Base-by-base conservation (phyloP, 2,888 invertebrate genomes). In the Caradrina clavipalpis region DNA sequence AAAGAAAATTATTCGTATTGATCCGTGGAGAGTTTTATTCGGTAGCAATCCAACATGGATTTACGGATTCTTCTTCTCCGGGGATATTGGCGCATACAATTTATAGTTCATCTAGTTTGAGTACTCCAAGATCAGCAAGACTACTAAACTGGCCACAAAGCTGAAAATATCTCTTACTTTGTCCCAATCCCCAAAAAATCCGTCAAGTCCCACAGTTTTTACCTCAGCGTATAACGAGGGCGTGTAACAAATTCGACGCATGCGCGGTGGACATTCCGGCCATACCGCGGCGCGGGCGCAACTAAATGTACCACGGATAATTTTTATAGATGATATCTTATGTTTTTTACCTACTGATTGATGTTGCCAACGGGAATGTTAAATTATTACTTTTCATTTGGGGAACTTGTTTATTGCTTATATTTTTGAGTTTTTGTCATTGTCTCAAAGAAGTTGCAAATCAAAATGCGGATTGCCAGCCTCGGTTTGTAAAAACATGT, bases 231-330 rank as follows among this genome's bases (percentile, higher is more conserved):
- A 87, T 89, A 91, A 91, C 90, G 91, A 91, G 91, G 72, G 83
- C 84, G 89, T 91, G 93, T 92, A 90, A 91, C 92, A 91, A 92
- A 94, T 94, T 90, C 91, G 92, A 92, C 90, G 87, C 90, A 90
- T 87, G 86, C 82, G 84, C 76, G 57, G 77, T 76, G 77, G 78
- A 84, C 89, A 89, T 88, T 86, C 88, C 85, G 69, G 73, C 77
- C 91, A 90, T 93, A 89, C 92, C 89, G 79, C 67, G 79, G 67
- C 87, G 80, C 77, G 62, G 73, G 78, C 69, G 70, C 78, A 78
- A n/a, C 82, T 88, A 92, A 92, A 92, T 91, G 90, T 87, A 87
- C 91, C 90, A 87, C 70, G 78, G 78, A 91, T 92, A 92, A 91
- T 92, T 87, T 85, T 85, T 90, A 91, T 90, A 90, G 89, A 92